Evolutionary conservation across 2,113 vertebrate genomes (phyloP).

Genomic region (Theropithecus gelada): DNA sequence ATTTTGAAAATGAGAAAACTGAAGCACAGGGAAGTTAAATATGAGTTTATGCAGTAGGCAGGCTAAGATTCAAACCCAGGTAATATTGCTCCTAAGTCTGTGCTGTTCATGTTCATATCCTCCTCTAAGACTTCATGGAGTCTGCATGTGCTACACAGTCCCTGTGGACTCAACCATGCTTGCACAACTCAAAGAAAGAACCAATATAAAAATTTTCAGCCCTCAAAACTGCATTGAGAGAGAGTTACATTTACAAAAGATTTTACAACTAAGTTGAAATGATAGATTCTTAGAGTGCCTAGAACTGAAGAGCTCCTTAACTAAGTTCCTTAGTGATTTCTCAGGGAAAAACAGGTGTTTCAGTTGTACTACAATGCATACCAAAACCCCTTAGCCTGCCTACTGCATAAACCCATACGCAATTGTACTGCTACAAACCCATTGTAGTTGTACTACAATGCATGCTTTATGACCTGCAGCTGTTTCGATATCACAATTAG

Average conservation of each 20-base stretch:
- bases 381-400: too few relatives aligned
- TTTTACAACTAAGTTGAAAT: not conserved
- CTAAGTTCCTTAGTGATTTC: not conserved
- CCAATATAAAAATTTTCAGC: not conserved
- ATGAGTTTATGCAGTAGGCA: not conserved
- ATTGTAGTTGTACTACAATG: too few relatives aligned
- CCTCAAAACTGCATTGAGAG: not conserved
- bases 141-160: not conserved
- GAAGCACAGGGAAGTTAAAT: not conserved
- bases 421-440: too few relatives aligned
- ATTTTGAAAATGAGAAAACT: not conserved
- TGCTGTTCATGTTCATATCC: not conserved
- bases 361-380: not conserved
- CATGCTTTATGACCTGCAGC: accelerated
- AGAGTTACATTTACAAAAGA: not conserved
- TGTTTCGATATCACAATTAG: not conserved
- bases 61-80: not conserved
- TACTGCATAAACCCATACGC: too few relatives aligned
- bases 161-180: not conserved
- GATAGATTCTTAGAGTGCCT: not conserved
- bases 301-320: not conserved
- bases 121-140: not conserved
- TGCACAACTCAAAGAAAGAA: not conserved
- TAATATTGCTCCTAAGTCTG: not conserved
- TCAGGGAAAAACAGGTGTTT: not conserved